Evolutionary conservation across 2,888 invertebrate genomes (phyloP), one percentile per base, ranked within the genome.

Genomic region (Meteorus cinctellus): DNA sequence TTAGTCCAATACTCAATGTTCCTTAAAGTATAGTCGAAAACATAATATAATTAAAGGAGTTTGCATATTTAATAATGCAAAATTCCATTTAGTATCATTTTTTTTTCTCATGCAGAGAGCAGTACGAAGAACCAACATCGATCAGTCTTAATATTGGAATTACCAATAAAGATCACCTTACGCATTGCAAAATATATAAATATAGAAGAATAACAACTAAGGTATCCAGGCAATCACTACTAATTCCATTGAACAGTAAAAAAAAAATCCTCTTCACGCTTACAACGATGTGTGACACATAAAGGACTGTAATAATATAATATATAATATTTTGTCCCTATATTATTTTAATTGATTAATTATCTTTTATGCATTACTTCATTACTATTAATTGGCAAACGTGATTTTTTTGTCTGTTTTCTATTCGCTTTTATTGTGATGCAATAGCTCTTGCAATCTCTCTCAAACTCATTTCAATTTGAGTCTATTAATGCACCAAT

Each of bases 131-230:
- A 89, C 89, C 89, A 89, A 89, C 89, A 89, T 88, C 89, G 88
- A 87, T 88, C 89, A 89, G 89, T 89, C 89, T 89, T 89, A 85
- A 84, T 84, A 89, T 88, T 87, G 86, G 85, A 84, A 84, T 87
- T 86, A 86, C 82, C 82, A 86, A 87, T 88, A 87, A 86, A 86
- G 86, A 86, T 88, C 85, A 88, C 86, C 82, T 85, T 84, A 85
- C 82, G 84, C 82, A 86, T 88, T 84, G 87, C 85, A 87, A 87
- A 87, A 86, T 85, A 88, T 86, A 88, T 86, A 86, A 86, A 86
- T 85, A 86, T 86, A 86, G 81, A 84, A 83, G 83, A 85, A 85
- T 85, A 88, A 88, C 85, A 88, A 88, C 85, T 87, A 88, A 87
- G 85, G 84, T 86, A 71, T 34, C 65, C 70, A 27, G 65, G 24